Evolutionary conservation across 2,888 invertebrate species (phyloP), one percentile per base, ranked within the genome.

Genomic region (Ariolimax columbianus): DNA sequence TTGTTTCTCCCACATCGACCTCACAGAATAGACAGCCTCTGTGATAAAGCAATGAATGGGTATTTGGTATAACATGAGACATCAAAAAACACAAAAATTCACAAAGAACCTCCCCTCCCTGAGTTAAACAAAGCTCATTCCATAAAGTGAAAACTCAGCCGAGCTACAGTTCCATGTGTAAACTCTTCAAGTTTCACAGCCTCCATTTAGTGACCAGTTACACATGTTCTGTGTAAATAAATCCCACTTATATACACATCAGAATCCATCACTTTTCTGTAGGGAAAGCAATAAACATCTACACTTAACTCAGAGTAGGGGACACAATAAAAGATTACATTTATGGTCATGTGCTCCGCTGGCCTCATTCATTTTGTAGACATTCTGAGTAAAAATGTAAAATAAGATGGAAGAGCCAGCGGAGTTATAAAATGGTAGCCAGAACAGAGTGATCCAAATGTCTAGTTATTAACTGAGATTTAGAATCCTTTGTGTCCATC

Each of bases 101-200:
- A 55, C 72, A 51, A n/a, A 36, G 30, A 72, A n/a, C 23, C 40
- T 33, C 55, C 38, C 68, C 72, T 51, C 55, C 40, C 72, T 14
- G 19, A 70, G 40, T 66, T 43, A 68, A 66, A 80, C 4, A 68
- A 80, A 43, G 38, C 66, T 51, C 72, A 68, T 40, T 23, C 40
- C 14, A 7, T 78, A 30, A 63, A n/a, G 14, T 33, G 2, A 66
- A 47, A 81, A 81, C 72, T 72, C 70, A 4, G 7, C 36, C 14
- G 81, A 81, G 81, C 81, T 81, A 81, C 81, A 81, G 51, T 36
- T 55, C 81, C 23, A 51, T 17, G 30, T 81, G 81, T 81, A 81
- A 36, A 81, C 70, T 38, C 72, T n/a, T 26, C 0, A n/a, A 72
- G 72, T 70, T 81, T 36, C 11, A 14, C 72, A 26, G 33, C 55